Evolutionary conservation across 2,113 vertebrate genomes (phyloP), one percentile per base, ranked within the genome.

Genomic region (Aegithalos caudatus): DNA sequence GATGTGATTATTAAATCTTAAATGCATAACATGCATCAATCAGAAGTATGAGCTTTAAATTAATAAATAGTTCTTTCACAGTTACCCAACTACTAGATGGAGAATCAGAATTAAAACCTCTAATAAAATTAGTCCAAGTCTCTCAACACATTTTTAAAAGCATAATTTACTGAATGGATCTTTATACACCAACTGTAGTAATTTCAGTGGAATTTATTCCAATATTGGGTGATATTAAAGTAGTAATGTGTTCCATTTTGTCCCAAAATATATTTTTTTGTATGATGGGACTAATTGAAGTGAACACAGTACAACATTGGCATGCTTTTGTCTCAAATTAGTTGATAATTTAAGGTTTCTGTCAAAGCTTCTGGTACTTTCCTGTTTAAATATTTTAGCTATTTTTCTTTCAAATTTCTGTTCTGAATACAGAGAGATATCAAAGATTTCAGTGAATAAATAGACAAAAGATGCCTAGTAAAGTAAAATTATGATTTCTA

Each of bases 61-160:
- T 95, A 95, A 97, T 95, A 96, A 91, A 87, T 89, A 95, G 84
- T 87, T 95, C n/a, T 92, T 90, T 70, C 80, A 85, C 90, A 94
- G 85, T 90, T 92, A 81, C 12, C 25, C 58, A 88, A 62, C 62
- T 83, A 81, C 44, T 90, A 73, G 71, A 87, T 47, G 86, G 50
- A 93, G 67, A 91, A 92, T 70, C 50, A 57, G 60, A 92, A 88
- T 83, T 90, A 92, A 88, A 94, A 66, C 47, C 56, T 44, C 28
- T 88, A 83, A 96, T 86, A 96, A 90, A 90, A 95, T 94, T 88
- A 90, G 5, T 24, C 67, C 22, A 70, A 90, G 25, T 60, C 33
- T 88, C 44, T 81, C 64, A 88, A 86, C 81, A 31, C 22, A 64
- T 76, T 87, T 78, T 91, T 76, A 73, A 83, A 86, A 93, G 29